Evolutionary conservation across 2,113 vertebrate genomes (phyloP), one percentile per base, ranked within the genome.

Genomic region (Siphamia tubifer): DNA sequence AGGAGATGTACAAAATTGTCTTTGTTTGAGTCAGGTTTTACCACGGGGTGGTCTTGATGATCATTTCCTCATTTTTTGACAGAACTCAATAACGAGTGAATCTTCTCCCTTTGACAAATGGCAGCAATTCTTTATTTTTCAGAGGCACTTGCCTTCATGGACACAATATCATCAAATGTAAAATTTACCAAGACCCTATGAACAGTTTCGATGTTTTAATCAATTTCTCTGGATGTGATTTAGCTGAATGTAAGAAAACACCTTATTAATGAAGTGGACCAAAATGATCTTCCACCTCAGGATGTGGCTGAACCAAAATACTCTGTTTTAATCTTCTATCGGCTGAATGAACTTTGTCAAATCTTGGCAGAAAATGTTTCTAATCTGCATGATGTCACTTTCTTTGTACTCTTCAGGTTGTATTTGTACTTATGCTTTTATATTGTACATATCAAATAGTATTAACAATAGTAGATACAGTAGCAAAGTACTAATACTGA

Each of bases 261-360:
- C 25, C 21, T 49, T 71, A 3, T 51, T 8, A 58, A 61, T 30
- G 45, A 63, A 51, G 52, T 60, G 77, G 84, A 86, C 84, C 74
- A 84, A 87, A 82, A 73, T 4, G 17, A 79, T 57, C 52, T 56
- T 81, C 52, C 71, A 76, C 44, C 84, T 90, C 84, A 85, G 86
- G 84, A 83, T 82, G 60, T 58, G 27, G 64, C 61, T 40, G 47
- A 82, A 86, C 69, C 68, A 83, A 77, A 84, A 73, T 38, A 44
- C 32, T 62, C 15, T 48, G 4, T 27, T 16, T 42, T 74, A 13
- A 53, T 15, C 42, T 74, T 20, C 20, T 40, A 51, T 15, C 6
- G 51, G 40, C 54, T 51, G 47, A 47, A 57, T 25, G 20, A 76
- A 38, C 24, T 2, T 34, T 16, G 8, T 53, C 40, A 6, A 23